These are phyloP conservation scores for Microctenopoma stevenorrisi DNA, from an alignment of 2,797 vertebrate genomes.

Conservation along the genomic window DNA sequence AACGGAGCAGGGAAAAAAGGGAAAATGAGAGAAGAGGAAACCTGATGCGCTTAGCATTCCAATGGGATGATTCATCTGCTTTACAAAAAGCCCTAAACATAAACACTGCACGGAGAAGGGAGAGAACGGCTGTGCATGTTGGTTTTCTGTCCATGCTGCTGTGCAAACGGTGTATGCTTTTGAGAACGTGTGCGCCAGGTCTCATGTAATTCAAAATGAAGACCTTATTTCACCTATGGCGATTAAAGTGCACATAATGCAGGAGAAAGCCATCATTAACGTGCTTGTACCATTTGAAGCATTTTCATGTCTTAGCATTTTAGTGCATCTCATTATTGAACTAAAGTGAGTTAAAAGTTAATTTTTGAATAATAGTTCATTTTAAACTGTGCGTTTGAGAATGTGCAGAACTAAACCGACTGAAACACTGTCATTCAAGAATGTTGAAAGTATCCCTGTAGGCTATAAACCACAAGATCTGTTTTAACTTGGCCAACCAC, in stretches of 20 bases:
- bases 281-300: conserved; percentile 13
- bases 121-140: conserved; percentile 34
- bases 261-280: conserved; percentile 25
- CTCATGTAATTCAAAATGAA: conserved; percentile 21
- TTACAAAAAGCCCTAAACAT: conserved; percentile 58
- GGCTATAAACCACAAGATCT: conserved; percentile 5
- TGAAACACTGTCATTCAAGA: neutral
- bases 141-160: conserved; percentile 33
- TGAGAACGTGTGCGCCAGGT: conserved; percentile 11
- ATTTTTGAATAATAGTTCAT: neutral
- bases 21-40: conserved; percentile 57
- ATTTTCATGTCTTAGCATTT: neutral
- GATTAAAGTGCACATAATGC: conserved; percentile 6
- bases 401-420: neutral
- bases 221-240: conserved; percentile 15
- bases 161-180: conserved; percentile 27
- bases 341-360: neutral
- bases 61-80: conserved; percentile 77
- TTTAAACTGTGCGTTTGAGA: neutral
- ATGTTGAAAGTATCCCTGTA: conserved; percentile 6
- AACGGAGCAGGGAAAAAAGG: conserved; percentile 45
- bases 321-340: neutral
- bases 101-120: conserved; percentile 42
- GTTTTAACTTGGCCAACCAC: neutral
- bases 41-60: conserved; percentile 80